phyloP scores from a whole-genome alignment of 2,888 invertebrate genomes.

The Thecophora atra region DNA sequence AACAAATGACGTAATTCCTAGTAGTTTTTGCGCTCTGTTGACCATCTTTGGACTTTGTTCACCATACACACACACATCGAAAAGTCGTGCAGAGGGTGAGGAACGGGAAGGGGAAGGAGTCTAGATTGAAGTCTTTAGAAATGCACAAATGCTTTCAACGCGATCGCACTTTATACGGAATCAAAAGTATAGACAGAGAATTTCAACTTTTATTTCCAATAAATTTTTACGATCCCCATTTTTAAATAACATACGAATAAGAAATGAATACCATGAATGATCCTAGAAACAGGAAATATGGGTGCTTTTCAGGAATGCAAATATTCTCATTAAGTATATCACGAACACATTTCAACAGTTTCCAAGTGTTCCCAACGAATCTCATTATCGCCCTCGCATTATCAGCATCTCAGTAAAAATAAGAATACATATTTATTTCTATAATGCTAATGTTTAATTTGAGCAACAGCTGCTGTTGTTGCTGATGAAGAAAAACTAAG shows the following conservation, averaged over 20 bases:
- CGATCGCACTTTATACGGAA: no score
- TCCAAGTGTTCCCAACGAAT: not conserved
- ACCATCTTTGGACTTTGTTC: constrained; percentile 5
- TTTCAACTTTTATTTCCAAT: no score
- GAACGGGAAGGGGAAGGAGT: not conserved
- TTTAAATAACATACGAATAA: no score
- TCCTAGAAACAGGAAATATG: no score
- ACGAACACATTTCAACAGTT: not conserved
- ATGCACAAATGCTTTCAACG: no score
- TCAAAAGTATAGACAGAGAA: no score
- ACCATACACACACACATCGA: not conserved
- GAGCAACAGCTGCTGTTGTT: not conserved
- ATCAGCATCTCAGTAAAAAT: not conserved
- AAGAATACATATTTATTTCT: not conserved
- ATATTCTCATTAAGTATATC: not conserved
- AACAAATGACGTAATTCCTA: constrained; percentile 5
- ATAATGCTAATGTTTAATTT: not conserved
- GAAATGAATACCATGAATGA: no score
- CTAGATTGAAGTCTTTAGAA: not conserved
- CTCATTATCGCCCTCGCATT: not conserved
- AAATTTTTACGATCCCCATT: no score
- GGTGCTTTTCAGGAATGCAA: no score
- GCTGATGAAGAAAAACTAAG: no score
- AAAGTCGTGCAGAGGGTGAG: not conserved
- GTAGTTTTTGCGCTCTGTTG: constrained; percentile 1